A percentile compares a stretch with the other conserved stretches of the same genome.
phyloP scores from a whole-genome alignment of 1,140 invertebrate genomes.

The Belonocnema kinseyi region DNA sequence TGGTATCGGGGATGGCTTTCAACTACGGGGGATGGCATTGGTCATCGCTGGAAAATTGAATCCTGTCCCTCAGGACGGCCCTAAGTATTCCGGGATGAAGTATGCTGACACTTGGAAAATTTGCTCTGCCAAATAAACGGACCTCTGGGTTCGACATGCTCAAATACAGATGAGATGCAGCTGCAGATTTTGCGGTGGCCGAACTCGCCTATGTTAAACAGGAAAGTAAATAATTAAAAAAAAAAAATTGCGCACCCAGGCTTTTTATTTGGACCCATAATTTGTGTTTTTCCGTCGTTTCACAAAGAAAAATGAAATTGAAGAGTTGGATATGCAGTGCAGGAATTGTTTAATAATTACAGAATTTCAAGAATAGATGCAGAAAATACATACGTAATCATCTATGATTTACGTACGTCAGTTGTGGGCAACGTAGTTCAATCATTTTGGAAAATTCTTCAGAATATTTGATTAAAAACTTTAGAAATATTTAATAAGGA shows the following conservation, averaged over 20 bases:
- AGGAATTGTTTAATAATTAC: no score
- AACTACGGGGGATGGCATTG: conserved; percentile 63
- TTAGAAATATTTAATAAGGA: no score
- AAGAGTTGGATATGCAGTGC: no score
- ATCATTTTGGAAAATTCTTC: no score
- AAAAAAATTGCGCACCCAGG: background rate
- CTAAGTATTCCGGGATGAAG: conserved; percentile 60
- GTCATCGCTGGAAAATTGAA: conserved; percentile 75
- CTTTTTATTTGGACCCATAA: background rate
- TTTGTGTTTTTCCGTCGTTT: no score
- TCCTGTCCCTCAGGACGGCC: conserved; percentile 70
- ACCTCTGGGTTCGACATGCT: conserved; percentile 12
- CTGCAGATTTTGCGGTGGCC: background rate
- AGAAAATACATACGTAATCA: no score
- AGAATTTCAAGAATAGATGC: no score
- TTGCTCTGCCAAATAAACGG: conserved; percentile 40
- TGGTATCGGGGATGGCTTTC: conserved; percentile 30
- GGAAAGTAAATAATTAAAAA: background rate
- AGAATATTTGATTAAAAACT: no score
- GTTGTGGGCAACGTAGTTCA: no score
- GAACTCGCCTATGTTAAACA: background rate
- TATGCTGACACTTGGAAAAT: conserved; percentile 70
- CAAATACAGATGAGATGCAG: conserved; percentile 9
- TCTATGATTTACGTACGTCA: no score
- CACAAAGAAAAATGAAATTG: no score